A percentile compares a stretch with the other conserved stretches of the same genome.
Conservation (phyloP, 2,113 vertebrate species). For the Odontesthes bonariensis region DNA sequence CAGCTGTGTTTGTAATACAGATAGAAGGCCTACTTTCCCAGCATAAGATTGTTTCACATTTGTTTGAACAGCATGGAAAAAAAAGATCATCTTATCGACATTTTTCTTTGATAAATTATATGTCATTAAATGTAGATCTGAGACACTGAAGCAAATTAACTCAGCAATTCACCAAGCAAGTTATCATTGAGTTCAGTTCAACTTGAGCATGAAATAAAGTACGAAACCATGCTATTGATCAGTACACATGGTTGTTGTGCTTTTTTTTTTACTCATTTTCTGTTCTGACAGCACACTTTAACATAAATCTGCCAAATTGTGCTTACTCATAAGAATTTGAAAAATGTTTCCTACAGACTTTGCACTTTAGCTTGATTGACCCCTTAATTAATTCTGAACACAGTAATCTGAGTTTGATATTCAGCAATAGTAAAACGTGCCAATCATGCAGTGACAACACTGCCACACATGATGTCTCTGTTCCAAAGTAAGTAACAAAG, state of each 20-base stretch:
- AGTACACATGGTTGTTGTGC: background rate
- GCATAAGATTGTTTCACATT: background rate
- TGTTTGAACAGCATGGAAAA: background rate
- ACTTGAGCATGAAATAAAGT: background rate
- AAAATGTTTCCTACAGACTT: too few species aligned
- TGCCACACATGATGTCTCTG: background rate
- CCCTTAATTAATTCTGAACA: conserved; percentile 10
- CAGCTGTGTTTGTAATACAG: conserved; percentile 20
- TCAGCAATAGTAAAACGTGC: background rate
- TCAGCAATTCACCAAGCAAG: background rate
- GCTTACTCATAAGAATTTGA: too few species aligned
- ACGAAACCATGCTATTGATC: background rate
- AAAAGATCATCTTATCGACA: background rate
- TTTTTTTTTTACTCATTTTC: conserved; percentile 19
- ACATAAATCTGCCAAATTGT: too few species aligned
- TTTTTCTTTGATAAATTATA: background rate
- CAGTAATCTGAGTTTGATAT: background rate
- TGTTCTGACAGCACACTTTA: background rate
- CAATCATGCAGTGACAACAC: background rate
- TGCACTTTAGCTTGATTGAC: too few species aligned
- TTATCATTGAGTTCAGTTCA: conserved; percentile 7
- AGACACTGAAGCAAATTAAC: background rate
- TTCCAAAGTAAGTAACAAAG: conserved; percentile 37
- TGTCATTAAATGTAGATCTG: background rate
- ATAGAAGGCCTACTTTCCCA: background rate